phyloP scores from a whole-genome alignment of 2,113 vertebrate genomes.

The Lepus europaeus region DNA sequence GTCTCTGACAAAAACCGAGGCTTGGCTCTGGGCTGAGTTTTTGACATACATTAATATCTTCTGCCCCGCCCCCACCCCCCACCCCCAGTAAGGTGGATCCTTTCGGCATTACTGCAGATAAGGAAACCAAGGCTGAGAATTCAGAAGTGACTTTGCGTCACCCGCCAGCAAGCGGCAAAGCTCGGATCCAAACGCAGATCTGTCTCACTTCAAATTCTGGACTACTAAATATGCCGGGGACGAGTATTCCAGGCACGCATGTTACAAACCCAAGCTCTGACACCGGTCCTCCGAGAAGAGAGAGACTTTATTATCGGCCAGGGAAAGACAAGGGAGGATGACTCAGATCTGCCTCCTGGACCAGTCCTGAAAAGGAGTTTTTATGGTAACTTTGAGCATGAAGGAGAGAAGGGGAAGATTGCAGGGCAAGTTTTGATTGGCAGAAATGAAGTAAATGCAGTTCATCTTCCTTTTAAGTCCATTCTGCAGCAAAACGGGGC shows the following conservation, averaged over 20 bases:
- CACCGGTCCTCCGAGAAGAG: too few species aligned
- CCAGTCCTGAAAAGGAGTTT: too few species aligned
- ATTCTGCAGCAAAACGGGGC: too few species aligned
- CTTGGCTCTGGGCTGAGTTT: neutral
- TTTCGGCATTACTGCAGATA: neutral
- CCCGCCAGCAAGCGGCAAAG: neutral
- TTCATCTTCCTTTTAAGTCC: too few species aligned
- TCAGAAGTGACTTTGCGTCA: constrained; percentile 19
- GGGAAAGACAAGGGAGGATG: too few species aligned
- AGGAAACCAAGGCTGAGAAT: neutral
- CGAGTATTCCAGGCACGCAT: neutral
- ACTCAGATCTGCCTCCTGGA: too few species aligned
- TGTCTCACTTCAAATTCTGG: constrained; percentile 39
- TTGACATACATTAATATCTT: neutral
- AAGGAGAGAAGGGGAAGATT: too few species aligned
- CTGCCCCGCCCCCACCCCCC: neutral
- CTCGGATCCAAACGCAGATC: constrained; percentile 22
- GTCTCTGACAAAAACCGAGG: neutral
- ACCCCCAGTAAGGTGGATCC: neutral
- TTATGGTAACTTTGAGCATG: too few species aligned
- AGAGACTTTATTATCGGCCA: too few species aligned
- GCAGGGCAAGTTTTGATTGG: too few species aligned
- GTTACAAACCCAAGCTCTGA: too few species aligned
- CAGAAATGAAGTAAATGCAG: too few species aligned
- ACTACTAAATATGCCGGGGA: constrained; percentile 8